A percentile compares a stretch with the other conserved stretches of the same genome.
These are phyloP conservation scores for Thymelicus sylvestris DNA, from an alignment of 2,888 invertebrate genomes.

Conservation along the genomic window DNA sequence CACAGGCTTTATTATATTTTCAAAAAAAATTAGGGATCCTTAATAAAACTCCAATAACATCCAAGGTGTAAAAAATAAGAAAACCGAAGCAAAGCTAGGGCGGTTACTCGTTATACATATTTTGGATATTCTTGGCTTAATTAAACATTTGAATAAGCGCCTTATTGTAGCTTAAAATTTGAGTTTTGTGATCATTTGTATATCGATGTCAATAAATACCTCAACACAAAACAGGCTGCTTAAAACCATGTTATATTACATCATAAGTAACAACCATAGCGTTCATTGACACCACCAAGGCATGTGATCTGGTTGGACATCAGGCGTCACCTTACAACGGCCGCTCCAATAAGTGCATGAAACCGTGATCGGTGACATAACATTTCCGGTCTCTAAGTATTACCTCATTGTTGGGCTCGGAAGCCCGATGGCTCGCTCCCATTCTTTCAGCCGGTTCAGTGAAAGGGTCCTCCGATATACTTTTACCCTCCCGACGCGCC, in stretches of 20 bases:
- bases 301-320: constrained; percentile 41
- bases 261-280: background rate
- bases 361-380: constrained; percentile 74
- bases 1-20: too few relatives aligned
- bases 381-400: constrained; percentile 70
- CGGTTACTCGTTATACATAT: too few relatives aligned
- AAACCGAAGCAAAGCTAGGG: too few relatives aligned
- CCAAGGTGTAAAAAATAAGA: too few relatives aligned
- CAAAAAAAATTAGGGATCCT: too few relatives aligned
- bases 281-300: background rate
- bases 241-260: background rate
- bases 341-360: constrained; percentile 62
- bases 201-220: too few relatives aligned
- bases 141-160: too few relatives aligned
- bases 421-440: constrained; percentile 76
- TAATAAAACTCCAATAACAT: too few relatives aligned
- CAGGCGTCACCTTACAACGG: constrained; percentile 57
- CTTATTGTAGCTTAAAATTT: too few relatives aligned
- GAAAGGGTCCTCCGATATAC: constrained; percentile 81
- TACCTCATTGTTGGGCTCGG: constrained; percentile 79
- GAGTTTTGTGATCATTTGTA: too few relatives aligned
- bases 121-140: too few relatives aligned
- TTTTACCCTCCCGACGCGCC: constrained; percentile 75
- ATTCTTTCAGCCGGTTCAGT: constrained; percentile 80
- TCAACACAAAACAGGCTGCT: background rate